Conservation (phyloP, 2,888 invertebrate genomes). For the Eilema sororculum region DNA sequence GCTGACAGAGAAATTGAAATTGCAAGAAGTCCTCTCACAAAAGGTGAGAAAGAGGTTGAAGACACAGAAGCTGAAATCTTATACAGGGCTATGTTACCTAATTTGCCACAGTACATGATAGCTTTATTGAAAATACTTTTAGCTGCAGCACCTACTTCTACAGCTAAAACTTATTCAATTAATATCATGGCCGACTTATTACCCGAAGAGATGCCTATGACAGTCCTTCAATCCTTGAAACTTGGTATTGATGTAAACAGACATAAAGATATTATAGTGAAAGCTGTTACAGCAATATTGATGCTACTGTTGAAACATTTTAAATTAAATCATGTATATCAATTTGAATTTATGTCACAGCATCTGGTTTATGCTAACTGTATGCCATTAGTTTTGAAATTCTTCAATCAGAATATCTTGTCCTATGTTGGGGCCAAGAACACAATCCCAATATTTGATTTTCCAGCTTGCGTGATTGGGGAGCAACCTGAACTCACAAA, state of each 20-base stretch:
- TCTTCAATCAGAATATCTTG: slow-evolving; percentile 99
- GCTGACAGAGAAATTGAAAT: slow-evolving; percentile 96
- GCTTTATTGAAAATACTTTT: slow-evolving; percentile 98
- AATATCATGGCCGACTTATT: slow-evolving; percentile 99
- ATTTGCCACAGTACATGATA: slow-evolving; percentile 99
- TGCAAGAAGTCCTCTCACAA: slow-evolving; percentile 95
- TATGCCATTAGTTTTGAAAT: slow-evolving; percentile 98
- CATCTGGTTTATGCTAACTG: slow-evolving; percentile 99
- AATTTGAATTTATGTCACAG: slow-evolving; percentile 99
- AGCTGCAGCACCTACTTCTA: slow-evolving; percentile 99
- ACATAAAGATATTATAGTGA: slow-evolving; percentile 99
- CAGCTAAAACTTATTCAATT: slow-evolving; percentile 98
- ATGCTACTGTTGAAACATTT: slow-evolving; percentile 98
- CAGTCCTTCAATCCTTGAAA: slow-evolving; percentile 97
- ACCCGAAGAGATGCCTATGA: slow-evolving; percentile 99
- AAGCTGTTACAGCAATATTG: slow-evolving; percentile 96
- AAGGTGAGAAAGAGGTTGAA: slow-evolving; percentile 92
- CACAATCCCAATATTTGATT: slow-evolving; percentile 96
- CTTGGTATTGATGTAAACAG: slow-evolving; percentile 98
- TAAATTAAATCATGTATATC: slow-evolving; percentile 98
- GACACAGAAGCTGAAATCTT: slow-evolving; percentile 95
- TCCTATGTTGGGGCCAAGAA: slow-evolving; percentile 98
- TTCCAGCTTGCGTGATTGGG: slow-evolving; percentile 98
- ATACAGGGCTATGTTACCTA: slow-evolving; percentile 97
- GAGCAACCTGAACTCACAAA: slow-evolving; percentile 97